phyloP scores from a whole-genome alignment of 2,888 invertebrate genomes.

The Chymomyza amoena region DNA sequence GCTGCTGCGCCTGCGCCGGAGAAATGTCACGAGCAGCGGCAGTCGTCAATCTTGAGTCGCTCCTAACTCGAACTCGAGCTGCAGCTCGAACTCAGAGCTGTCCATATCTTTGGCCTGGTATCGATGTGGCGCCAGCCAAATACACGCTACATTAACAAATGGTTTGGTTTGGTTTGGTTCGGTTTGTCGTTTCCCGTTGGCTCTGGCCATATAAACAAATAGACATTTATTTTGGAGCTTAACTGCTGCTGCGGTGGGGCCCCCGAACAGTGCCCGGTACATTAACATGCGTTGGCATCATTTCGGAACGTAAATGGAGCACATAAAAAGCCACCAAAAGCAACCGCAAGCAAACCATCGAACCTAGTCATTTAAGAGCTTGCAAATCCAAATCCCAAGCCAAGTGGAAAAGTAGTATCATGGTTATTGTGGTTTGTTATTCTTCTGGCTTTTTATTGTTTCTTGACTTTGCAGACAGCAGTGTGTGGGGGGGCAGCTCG shows the following conservation, averaged over 20 bases:
- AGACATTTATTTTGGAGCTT: background rate
- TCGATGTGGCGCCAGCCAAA: constrained; percentile 60
- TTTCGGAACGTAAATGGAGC: constrained; percentile 58
- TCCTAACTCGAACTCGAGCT: background rate
- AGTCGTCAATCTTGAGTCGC: constrained; percentile 36
- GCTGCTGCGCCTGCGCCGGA: constrained; percentile 5
- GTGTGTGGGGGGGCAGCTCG: background rate
- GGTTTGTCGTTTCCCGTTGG: constrained; percentile 22
- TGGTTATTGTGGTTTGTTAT: background rate
- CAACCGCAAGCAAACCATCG: constrained; percentile 11
- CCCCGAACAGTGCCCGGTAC: constrained; percentile 12
- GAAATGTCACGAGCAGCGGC: constrained; percentile 49
- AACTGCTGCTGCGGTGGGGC: background rate
- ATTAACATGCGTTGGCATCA: constrained; percentile 35
- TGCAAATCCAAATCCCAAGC: constrained; percentile 36
- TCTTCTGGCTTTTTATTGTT: background rate
- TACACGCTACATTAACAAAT: constrained; percentile 67
- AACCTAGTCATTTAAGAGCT: constrained; percentile 39
- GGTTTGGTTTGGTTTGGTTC: constrained; percentile 43
- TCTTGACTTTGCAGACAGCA: background rate
- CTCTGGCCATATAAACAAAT: background rate
- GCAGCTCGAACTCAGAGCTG: background rate
- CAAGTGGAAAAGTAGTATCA: constrained; percentile 2
- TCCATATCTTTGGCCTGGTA: constrained; percentile 28
- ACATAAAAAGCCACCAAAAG: constrained; percentile 43